These are phyloP conservation scores for Drosophila anceps DNA, from an alignment of 2,888 invertebrate genomes.

Conservation along the genomic window DNA sequence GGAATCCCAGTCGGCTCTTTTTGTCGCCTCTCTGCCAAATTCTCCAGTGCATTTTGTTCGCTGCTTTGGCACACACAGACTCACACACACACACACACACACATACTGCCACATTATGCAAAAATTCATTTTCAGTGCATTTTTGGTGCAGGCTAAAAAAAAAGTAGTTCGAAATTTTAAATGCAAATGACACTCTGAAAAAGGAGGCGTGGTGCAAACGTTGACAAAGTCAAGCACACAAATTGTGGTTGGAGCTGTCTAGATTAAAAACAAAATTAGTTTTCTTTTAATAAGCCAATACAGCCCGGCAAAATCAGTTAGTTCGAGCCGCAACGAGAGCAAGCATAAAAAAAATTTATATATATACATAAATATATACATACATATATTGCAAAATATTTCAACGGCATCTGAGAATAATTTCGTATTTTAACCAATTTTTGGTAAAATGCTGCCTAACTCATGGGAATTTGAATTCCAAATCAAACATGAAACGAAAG, in stretches of 20 bases:
- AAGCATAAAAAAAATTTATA: too few relatives aligned
- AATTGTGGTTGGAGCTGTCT: constrained; percentile 36
- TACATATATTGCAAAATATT: background rate
- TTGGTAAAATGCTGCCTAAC: background rate
- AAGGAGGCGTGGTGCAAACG: constrained; percentile 16
- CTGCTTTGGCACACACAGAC: constrained; percentile 52
- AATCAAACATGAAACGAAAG: background rate
- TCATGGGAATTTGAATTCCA: background rate
- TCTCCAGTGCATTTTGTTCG: constrained; percentile 62
- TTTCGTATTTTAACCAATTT: background rate
- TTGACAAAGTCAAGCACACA: constrained; percentile 54
- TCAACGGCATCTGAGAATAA: background rate
- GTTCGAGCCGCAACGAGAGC: constrained; percentile 16
- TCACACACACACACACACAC: constrained; percentile 32
- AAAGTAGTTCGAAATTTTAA: constrained; percentile 56
- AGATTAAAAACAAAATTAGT: constrained; percentile 71
- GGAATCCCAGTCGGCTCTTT: constrained; percentile 42
- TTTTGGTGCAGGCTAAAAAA: constrained; percentile 45
- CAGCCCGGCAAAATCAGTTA: constrained; percentile 40
- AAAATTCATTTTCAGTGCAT: constrained; percentile 53
- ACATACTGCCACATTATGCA: constrained; percentile 46
- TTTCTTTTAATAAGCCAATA: constrained; percentile 59
- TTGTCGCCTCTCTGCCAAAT: constrained; percentile 51
- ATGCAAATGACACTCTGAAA: constrained; percentile 69
- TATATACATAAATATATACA: too few relatives aligned